phyloP scores from a whole-genome alignment of 2,888 invertebrate genomes.

The Augiades crinisus region DNA sequence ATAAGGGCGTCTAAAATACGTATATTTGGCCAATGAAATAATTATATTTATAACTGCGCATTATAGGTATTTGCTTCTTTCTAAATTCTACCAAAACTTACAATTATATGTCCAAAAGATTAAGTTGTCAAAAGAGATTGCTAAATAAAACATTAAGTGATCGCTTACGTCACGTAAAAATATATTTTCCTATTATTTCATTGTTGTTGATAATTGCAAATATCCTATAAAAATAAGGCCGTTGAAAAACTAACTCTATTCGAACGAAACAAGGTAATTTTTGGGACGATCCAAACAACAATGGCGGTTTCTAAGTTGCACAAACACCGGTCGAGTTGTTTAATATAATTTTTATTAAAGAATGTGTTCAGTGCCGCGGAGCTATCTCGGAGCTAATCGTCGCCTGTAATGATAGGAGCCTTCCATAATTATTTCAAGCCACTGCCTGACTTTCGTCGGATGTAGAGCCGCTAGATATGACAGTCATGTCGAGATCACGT shows the following conservation, averaged over 20 bases:
- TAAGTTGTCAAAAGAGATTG: too few relatives aligned
- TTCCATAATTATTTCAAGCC: slow-evolving; percentile 75
- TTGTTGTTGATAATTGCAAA: slow-evolving; percentile 28
- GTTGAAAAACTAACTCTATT: slow-evolving; percentile 14
- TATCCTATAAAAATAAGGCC: slow-evolving; percentile 9
- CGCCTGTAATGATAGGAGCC: slow-evolving; percentile 70
- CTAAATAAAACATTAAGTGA: background rate
- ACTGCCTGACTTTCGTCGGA: slow-evolving; percentile 37
- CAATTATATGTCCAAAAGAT: too few relatives aligned
- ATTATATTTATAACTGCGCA: too few relatives aligned
- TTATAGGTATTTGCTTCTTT: too few relatives aligned
- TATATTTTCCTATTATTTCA: slow-evolving; percentile 22
- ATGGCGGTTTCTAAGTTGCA: slow-evolving; percentile 31
- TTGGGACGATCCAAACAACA: background rate
- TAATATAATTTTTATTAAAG: slow-evolving; percentile 77
- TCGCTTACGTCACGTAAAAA: slow-evolving; percentile 22
- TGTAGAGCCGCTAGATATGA: slow-evolving; percentile 40
- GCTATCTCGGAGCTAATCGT: slow-evolving; percentile 74
- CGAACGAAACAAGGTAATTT: background rate
- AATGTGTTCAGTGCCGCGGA: slow-evolving; percentile 66
- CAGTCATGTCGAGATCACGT: background rate
- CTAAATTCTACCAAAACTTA: background rate
- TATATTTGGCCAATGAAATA: too few relatives aligned
- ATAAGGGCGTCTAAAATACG: too few relatives aligned
- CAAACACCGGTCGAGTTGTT: slow-evolving; percentile 56